Evolutionary conservation across 1,140 invertebrate genomes (phyloP), one percentile per base, ranked within the genome.

Genomic region (Thaumetopoea pityocampa): DNA sequence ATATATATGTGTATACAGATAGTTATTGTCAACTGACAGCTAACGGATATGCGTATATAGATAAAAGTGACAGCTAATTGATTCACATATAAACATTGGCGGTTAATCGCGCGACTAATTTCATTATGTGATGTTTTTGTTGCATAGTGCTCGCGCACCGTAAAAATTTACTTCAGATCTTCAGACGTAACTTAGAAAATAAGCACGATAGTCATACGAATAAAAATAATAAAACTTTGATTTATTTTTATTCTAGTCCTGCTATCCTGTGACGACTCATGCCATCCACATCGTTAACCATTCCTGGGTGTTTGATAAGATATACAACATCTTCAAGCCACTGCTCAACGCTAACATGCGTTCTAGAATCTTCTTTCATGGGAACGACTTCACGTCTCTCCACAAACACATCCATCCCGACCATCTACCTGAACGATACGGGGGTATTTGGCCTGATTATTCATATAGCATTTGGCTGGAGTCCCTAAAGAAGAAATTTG

Each of bases 251-350:
- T 85, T 86, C 33, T 66, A 91, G 86, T 90, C 90, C 0, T 88
- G 90, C 33, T 93, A 93, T 64, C 92, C 93, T 0, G 89, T 92
- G 51, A 90, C 89, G 19, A 92, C 90, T 0, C 76, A 92, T 42
- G 90, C 92, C 0, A 89, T 94, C 20, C 93, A 94, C 67, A 90
- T 95, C 22, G 85, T 94, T 0, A 89, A 93, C 57, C 91, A 94
- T 56, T 92, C 92, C 0, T 94, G 92, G 91, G 70, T 93, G 0
- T 94, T 94, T 59, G 92, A 93, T 58, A 90, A 92, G 17, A 90
- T 92, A 11, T 94, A 90, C 64, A 88, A 88, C 28, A 88, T 94
- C 4, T 94, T 95, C 60, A 93, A 93, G 57, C 92, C 92, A 0
- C 79, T 94, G 2, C 70, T 95, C 5, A 90, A 90, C 51, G 66